phyloP scores from a whole-genome alignment of 1,140 invertebrate genomes.

The Holotrichia oblita region DNA sequence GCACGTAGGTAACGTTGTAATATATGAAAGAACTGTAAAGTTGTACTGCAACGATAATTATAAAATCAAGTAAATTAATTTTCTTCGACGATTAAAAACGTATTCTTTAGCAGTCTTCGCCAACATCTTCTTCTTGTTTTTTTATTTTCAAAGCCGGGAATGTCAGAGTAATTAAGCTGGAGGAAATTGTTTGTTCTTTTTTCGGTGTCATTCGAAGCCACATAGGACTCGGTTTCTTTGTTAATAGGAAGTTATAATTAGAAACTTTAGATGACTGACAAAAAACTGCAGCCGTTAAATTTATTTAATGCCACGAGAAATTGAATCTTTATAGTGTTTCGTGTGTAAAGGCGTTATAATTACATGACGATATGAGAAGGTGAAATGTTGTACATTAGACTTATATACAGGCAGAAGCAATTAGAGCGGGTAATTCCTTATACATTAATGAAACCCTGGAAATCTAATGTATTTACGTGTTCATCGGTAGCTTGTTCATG shows the following conservation, averaged over 20 bases:
- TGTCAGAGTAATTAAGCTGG: background rate
- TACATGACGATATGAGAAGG: too few species aligned
- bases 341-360: too few species aligned
- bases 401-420: too few species aligned
- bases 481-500: too few species aligned
- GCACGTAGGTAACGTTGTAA: background rate
- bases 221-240: conserved; percentile 5
- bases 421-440: too few species aligned
- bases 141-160: background rate
- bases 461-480: too few species aligned
- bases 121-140: conserved; percentile 5
- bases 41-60: background rate
- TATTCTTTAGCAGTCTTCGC: background rate
- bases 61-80: conserved; percentile 14
- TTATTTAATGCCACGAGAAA: conserved; percentile 13
- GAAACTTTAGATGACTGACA: background rate
- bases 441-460: too few species aligned
- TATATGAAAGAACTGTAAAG: background rate
- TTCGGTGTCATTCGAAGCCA: background rate
- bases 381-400: too few species aligned
- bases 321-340: background rate
- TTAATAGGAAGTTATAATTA: conserved; percentile 14
- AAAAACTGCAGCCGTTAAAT: conserved; percentile 2
- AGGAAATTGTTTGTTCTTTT: conserved; percentile 3
- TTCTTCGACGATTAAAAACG: background rate